A percentile compares a stretch with the other conserved stretches of the same genome.
Evolutionary conservation across 2,888 invertebrate species (phyloP).

Genomic region (Venusia cambrica): DNA sequence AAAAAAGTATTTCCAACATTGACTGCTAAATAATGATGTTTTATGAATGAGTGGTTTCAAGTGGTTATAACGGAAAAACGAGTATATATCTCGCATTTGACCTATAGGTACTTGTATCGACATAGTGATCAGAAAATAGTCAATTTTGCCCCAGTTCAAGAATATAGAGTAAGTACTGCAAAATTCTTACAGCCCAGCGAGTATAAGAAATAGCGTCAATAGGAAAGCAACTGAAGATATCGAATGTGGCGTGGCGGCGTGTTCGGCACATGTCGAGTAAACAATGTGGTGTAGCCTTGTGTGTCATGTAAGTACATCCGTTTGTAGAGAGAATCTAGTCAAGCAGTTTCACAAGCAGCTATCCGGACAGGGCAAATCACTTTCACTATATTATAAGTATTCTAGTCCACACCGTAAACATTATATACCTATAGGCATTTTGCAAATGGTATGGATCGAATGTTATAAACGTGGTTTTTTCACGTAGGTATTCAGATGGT

Average conservation of each 20-base stretch:
- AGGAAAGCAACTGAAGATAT: constrained; percentile 27
- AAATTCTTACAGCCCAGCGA: constrained; percentile 28
- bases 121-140: constrained; percentile 6
- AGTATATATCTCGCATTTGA: too few species aligned
- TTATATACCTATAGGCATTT: too few species aligned
- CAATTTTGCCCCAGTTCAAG: constrained; percentile 26
- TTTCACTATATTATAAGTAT: constrained; percentile 1
- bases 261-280: constrained; percentile 33
- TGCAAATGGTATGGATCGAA: too few species aligned
- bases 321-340: constrained; percentile 28
- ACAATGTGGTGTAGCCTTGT: constrained; percentile 36
- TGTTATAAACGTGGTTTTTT: too few species aligned
- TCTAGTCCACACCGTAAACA: too few species aligned
- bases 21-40: too few species aligned
- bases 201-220: constrained; percentile 25
- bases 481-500: too few species aligned
- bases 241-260: constrained; percentile 31
- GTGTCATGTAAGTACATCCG: constrained; percentile 34
- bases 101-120: too few species aligned
- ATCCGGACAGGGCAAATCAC: constrained; percentile 31
- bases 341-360: constrained; percentile 39
- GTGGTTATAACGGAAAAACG: too few species aligned
- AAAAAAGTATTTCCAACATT: constrained; percentile 25
- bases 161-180: constrained; percentile 19
- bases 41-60: too few species aligned